phyloP scores from a whole-genome alignment of 2,888 invertebrate genomes.

The Entomobrya multifasciata region DNA sequence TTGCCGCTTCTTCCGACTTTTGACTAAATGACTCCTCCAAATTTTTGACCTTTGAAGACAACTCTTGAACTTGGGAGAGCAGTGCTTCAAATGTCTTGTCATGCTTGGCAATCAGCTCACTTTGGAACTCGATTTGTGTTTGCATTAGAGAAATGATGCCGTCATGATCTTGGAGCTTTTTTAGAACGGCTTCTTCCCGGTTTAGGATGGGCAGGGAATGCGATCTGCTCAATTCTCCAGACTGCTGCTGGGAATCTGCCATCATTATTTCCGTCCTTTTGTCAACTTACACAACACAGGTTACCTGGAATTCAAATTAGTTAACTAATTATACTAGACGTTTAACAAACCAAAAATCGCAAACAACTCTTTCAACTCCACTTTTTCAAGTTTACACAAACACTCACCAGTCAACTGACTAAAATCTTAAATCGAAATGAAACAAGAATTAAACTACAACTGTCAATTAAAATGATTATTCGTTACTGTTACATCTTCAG shows the following conservation, averaged over 20 bases:
- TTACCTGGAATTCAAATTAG: slow-evolving; percentile 5
- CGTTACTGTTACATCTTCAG: too few relatives aligned
- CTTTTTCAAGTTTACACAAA: too few relatives aligned
- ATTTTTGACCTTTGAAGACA: slow-evolving; percentile 38
- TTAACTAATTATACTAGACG: too few relatives aligned
- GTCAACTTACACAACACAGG: too few relatives aligned
- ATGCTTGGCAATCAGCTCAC: slow-evolving; percentile 69
- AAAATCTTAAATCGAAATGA: too few relatives aligned
- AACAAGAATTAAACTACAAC: too few relatives aligned
- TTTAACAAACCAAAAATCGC: too few relatives aligned
- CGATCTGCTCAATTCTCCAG: not conserved
- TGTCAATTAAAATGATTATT: too few relatives aligned
- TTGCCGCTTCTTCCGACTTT: slow-evolving; percentile 15
- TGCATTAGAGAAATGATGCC: slow-evolving; percentile 74
- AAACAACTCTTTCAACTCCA: too few relatives aligned
- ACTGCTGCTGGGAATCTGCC: not conserved
- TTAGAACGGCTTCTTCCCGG: slow-evolving; percentile 46
- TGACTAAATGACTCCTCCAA: slow-evolving; percentile 36
- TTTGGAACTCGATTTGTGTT: slow-evolving; percentile 77
- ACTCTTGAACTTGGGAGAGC: slow-evolving; percentile 38
- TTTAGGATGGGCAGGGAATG: slow-evolving; percentile 36
- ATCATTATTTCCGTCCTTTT: slow-evolving; percentile 13
- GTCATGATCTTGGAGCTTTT: slow-evolving; percentile 73
- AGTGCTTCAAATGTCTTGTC: slow-evolving; percentile 64
- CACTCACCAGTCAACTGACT: too few relatives aligned